These are phyloP conservation scores for Drosophila pruinosa DNA, from an alignment of 1,140 invertebrate genomes.

Conservation along the genomic window DNA sequence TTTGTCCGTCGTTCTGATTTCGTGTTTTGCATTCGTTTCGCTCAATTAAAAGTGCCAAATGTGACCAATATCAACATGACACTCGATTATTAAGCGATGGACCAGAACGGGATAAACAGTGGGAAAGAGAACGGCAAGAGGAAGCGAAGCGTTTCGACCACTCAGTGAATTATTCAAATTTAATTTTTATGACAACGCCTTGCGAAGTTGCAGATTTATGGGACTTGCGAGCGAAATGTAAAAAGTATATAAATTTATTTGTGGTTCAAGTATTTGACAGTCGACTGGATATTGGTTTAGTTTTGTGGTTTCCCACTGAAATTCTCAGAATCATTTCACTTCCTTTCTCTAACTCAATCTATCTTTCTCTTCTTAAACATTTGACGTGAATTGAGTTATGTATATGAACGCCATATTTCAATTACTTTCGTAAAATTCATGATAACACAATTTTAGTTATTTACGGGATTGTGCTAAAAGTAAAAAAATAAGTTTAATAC, in stretches of 20 bases:
- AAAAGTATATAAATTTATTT: slow-evolving; percentile 70
- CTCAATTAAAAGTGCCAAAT: slow-evolving; percentile 72
- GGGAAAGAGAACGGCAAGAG: not conserved
- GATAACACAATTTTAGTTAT: no score
- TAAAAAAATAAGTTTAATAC: no score
- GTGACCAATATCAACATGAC: slow-evolving; percentile 61
- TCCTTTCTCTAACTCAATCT: no score
- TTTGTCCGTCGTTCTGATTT: slow-evolving; percentile 12
- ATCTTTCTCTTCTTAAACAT: no score
- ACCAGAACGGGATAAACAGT: not conserved
- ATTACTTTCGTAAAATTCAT: no score
- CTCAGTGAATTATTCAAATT: slow-evolving; percentile 46
- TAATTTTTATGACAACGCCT: slow-evolving; percentile 45
- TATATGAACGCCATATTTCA: no score
- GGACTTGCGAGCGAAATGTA: slow-evolving; percentile 36
- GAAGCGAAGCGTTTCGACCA: not conserved
- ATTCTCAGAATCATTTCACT: slow-evolving; percentile 1
- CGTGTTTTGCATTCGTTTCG: slow-evolving; percentile 63
- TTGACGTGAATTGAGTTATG: no score
- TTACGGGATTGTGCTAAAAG: no score
- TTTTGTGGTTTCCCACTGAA: slow-evolving; percentile 1
- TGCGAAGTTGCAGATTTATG: slow-evolving; percentile 53
- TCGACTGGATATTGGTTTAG: slow-evolving; percentile 42
- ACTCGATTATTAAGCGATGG: slow-evolving; percentile 59
- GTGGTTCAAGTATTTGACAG: slow-evolving; percentile 63